phyloP scores from a whole-genome alignment of 2,113 vertebrate species.

The Dascyllus trimaculatus region DNA sequence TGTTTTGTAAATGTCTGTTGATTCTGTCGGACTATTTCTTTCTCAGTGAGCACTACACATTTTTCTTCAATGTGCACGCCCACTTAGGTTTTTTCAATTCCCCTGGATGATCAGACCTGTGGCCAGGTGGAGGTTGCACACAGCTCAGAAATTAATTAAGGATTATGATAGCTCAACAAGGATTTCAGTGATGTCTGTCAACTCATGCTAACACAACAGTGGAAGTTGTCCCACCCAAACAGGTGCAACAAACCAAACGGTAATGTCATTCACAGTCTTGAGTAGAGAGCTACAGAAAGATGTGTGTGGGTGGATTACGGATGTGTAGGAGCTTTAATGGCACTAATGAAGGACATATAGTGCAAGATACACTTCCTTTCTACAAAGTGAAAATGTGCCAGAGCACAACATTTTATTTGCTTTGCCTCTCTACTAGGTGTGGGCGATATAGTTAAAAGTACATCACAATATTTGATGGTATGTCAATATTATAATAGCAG shows the following conservation, averaged over 20 bases:
- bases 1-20: too few relatives aligned
- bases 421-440: too few relatives aligned
- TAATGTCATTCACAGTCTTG: not conserved
- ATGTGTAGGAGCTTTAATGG: not conserved
- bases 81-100: constrained; percentile 5
- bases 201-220: not conserved
- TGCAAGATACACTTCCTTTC: not conserved
- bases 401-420: not conserved
- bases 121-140: constrained; percentile 8
- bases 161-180: constrained; percentile 15
- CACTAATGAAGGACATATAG: not conserved
- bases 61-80: too few relatives aligned
- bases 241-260: not conserved
- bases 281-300: not conserved
- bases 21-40: too few relatives aligned
- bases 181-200: not conserved
- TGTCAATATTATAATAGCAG: too few relatives aligned
- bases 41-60: too few relatives aligned
- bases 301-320: not conserved
- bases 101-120: constrained; percentile 8
- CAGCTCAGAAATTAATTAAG: constrained; percentile 20
- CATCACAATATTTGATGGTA: too few relatives aligned
- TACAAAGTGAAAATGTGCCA: not conserved
- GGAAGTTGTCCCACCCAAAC: constrained; percentile 1
- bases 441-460: too few relatives aligned